These are phyloP conservation scores for Drosophila lowei DNA, from an alignment of 1,140 invertebrate genomes.

Conservation along the genomic window DNA sequence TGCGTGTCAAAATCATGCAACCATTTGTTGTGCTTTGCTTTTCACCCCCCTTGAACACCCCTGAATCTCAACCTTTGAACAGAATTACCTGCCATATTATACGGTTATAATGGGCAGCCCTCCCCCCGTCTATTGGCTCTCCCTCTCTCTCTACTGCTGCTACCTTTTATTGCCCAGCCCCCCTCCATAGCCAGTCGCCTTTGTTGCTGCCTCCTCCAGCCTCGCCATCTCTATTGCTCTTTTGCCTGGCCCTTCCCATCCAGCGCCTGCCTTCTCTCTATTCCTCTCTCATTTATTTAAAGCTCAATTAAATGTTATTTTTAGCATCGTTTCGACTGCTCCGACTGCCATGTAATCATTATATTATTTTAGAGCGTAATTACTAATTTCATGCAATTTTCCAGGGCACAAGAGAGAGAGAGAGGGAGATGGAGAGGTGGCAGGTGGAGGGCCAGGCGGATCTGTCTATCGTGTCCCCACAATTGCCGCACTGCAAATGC, in stretches of 20 bases:
- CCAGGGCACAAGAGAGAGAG: neutral
- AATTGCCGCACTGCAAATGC: constrained; percentile 49
- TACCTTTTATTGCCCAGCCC: too few relatives aligned
- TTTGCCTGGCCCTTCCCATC: neutral
- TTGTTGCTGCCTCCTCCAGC: too few relatives aligned
- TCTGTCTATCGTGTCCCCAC: constrained; percentile 54
- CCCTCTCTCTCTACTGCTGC: too few relatives aligned
- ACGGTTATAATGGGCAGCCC: too few relatives aligned
- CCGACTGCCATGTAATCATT: constrained; percentile 40
- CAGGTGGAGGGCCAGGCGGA: neutral
- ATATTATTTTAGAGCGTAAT: constrained; percentile 66
- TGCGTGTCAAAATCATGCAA: too few relatives aligned
- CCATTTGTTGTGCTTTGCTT: too few relatives aligned
- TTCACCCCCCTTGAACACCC: too few relatives aligned
- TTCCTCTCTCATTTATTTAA: constrained; percentile 1
- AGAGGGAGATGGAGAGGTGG: neutral
- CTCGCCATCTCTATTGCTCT: neutral
- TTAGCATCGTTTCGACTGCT: constrained; percentile 23
- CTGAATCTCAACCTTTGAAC: too few relatives aligned
- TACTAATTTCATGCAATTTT: constrained; percentile 70
- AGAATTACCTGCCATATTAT: too few relatives aligned
- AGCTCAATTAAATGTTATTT: constrained; percentile 52
- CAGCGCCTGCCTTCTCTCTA: neutral
- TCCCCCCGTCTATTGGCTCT: too few relatives aligned
- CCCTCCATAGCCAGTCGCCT: too few relatives aligned